Evolutionary conservation across 2,113 vertebrate genomes (phyloP).

Genomic region (Ceratotherium simum): DNA sequence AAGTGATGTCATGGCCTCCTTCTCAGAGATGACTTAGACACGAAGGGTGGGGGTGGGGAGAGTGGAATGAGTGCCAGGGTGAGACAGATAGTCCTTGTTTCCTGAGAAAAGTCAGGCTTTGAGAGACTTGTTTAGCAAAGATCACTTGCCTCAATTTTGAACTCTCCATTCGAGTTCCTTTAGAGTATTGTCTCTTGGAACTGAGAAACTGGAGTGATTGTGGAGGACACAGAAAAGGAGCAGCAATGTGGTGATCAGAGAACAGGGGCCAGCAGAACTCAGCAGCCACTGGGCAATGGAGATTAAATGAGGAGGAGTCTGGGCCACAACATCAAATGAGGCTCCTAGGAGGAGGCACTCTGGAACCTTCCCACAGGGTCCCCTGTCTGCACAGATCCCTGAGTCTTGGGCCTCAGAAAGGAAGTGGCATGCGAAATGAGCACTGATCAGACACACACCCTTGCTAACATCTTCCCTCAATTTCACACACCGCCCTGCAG

Average conservation of each 20-base stretch:
- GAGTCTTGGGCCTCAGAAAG: background rate
- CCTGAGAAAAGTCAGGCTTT: background rate
- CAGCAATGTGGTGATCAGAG: background rate
- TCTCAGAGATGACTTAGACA: background rate
- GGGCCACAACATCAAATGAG: fast-evolving
- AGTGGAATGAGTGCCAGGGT: background rate
- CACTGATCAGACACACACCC: background rate
- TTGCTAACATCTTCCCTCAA: no score
- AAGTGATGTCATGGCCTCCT: constrained; percentile 43
- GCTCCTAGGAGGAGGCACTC: background rate
- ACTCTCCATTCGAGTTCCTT: background rate
- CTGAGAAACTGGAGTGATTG: background rate
- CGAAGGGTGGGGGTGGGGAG: background rate
- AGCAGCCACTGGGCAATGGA: background rate
- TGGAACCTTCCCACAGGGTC: background rate
- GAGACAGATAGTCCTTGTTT: constrained; percentile 13
- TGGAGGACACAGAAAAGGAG: background rate
- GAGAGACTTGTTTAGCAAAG: background rate
- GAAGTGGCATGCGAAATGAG: background rate
- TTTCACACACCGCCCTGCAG: background rate
- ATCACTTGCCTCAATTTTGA: background rate
- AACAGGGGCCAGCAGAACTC: background rate
- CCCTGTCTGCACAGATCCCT: fast-evolving
- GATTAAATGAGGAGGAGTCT: background rate
- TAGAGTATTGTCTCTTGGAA: background rate